phyloP scores from a whole-genome alignment of 2,888 invertebrate species.

The Ariolimax columbianus region DNA sequence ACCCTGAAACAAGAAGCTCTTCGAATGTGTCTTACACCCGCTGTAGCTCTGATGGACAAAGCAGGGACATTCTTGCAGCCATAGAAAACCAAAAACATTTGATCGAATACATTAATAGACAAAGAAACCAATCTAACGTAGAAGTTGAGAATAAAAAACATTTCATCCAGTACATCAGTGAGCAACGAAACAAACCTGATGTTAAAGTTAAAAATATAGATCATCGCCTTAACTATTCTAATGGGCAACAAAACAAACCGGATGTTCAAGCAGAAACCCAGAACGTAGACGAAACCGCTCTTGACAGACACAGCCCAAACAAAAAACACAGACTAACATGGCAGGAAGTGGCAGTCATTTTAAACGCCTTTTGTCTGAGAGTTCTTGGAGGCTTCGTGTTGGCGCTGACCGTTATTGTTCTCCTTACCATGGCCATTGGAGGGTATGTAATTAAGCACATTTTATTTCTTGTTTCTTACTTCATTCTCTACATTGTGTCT shows the following conservation, averaged over 20 bases:
- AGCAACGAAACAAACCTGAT: not conserved
- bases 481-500: not conserved
- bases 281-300: constrained; percentile 8
- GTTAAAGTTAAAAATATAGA: not conserved
- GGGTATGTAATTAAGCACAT: constrained; percentile 1
- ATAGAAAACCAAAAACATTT: not conserved
- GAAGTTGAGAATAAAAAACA: not conserved
- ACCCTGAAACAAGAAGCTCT: not conserved
- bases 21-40: not conserved
- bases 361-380: constrained; percentile 43
- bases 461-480: not conserved
- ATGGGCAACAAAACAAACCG: not conserved
- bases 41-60: too few species aligned
- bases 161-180: too few species aligned
- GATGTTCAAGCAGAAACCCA: not conserved
- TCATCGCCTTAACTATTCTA: not conserved
- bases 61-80: not conserved
- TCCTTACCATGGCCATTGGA: constrained; percentile 39
- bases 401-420: constrained; percentile 33
- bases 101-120: too few species aligned
- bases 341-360: constrained; percentile 39
- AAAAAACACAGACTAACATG: constrained; percentile 26
- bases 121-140: not conserved
- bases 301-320: not conserved
- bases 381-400: constrained; percentile 36